Evolutionary conservation across 2,113 vertebrate species (phyloP).

Genomic region (Columba livia): DNA sequence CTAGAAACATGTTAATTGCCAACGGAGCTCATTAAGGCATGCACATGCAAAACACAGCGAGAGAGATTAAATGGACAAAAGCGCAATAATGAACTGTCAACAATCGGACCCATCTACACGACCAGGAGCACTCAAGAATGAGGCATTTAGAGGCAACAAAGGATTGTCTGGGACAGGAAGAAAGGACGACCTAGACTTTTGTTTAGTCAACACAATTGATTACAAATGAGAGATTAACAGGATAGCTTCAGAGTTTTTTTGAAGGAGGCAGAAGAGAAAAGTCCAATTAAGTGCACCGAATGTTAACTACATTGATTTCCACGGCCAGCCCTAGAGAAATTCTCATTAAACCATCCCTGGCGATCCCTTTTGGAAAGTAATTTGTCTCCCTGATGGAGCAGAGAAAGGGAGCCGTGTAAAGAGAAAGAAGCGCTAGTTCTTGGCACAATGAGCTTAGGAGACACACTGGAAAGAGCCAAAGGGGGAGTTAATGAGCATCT

Average conservation of each 20-base stretch:
- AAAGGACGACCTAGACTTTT: constrained; percentile 97
- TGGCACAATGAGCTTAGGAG: constrained; percentile 92
- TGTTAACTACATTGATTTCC: constrained; percentile 98
- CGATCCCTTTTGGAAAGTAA: constrained; percentile 89
- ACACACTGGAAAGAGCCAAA: constrained; percentile 90
- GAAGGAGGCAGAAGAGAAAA: constrained; percentile 91
- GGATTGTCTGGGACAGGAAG: constrained; percentile 94
- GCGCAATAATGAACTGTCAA: constrained; percentile 98
- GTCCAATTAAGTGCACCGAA: constrained; percentile 99
- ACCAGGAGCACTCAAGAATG: constrained; percentile 92
- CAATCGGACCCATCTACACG: constrained; percentile 92
- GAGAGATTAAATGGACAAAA: constrained; percentile 89
- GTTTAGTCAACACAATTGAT: constrained; percentile 98
- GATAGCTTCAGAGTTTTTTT: constrained; percentile 90
- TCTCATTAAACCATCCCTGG: constrained; percentile 98
- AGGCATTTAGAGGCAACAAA: constrained; percentile 97
- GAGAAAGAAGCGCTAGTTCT: constrained; percentile 87
- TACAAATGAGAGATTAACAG: constrained; percentile 99
- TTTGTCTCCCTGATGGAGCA: constrained; percentile 89
- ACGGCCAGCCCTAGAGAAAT: constrained; percentile 97
- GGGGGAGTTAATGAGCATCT: constrained; percentile 97
- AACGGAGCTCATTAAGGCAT: constrained; percentile 93
- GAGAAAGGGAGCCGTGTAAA: constrained; percentile 87
- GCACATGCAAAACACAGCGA: constrained; percentile 90
- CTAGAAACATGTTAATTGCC: constrained; percentile 98